Conservation (phyloP, 2,888 invertebrate genomes). For the Polydrusus pterygomalis region DNA sequence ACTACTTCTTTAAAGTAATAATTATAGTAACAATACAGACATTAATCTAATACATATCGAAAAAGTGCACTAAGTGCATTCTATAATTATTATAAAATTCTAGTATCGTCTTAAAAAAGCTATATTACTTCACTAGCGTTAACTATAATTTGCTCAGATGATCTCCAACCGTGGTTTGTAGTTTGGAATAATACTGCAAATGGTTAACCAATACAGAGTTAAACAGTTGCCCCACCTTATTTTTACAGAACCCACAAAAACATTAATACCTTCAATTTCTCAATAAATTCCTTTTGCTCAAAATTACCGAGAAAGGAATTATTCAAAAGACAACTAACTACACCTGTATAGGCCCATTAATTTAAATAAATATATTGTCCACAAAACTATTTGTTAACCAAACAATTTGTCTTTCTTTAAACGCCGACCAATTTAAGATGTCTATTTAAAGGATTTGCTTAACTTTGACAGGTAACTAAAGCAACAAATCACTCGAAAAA, state of each 20-base stretch:
- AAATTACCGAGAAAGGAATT: neutral
- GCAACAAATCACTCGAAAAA: slow-evolving; percentile 53
- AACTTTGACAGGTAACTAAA: slow-evolving; percentile 51
- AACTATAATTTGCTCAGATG: too few relatives aligned
- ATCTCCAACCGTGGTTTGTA: too few relatives aligned
- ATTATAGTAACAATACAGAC: too few relatives aligned
- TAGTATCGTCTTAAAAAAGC: too few relatives aligned
- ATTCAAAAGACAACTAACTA: slow-evolving; percentile 15
- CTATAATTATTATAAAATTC: too few relatives aligned
- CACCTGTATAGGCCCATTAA: slow-evolving; percentile 29
- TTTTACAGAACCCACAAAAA: neutral
- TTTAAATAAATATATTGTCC: slow-evolving; percentile 45
- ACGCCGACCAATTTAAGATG: slow-evolving; percentile 41
- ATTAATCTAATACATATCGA: too few relatives aligned
- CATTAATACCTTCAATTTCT: neutral
- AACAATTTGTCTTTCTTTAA: slow-evolving; percentile 45
- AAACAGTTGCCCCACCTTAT: too few relatives aligned
- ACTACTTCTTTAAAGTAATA: too few relatives aligned
- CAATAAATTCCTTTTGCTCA: neutral
- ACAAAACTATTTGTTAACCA: slow-evolving; percentile 43
- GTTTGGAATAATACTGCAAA: too few relatives aligned
- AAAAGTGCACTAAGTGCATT: too few relatives aligned
- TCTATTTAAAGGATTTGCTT: slow-evolving; percentile 49
- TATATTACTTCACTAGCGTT: too few relatives aligned
- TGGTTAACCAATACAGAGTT: too few relatives aligned